These are phyloP conservation scores for Misgurnus anguillicaudatus DNA, from an alignment of 2,113 vertebrate species.

Conservation along the genomic window DNA sequence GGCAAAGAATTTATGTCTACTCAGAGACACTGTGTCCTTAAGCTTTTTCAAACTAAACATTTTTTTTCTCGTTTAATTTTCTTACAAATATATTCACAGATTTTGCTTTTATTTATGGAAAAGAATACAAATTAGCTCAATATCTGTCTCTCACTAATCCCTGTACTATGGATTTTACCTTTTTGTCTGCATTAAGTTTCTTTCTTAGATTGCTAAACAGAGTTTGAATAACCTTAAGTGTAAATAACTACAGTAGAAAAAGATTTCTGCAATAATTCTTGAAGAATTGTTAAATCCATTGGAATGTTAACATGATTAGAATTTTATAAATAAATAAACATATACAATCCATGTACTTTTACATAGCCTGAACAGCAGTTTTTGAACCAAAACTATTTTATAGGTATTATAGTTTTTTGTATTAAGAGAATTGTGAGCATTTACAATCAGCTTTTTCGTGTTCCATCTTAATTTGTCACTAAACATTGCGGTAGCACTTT, in stretches of 20 bases:
- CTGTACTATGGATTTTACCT: neutral
- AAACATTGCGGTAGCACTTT: no score
- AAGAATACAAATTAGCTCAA: conserved; percentile 11
- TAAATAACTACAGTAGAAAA: neutral
- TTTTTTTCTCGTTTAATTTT: neutral
- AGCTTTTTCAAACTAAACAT: conserved; percentile 5
- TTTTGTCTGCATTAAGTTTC: neutral
- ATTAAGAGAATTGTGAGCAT: no score
- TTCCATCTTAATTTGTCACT: no score
- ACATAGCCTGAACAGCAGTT: no score
- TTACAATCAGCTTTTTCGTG: no score
- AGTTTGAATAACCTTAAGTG: no score
- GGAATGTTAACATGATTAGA: neutral
- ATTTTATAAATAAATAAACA: no score
- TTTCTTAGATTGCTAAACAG: neutral
- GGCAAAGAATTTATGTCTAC: conserved; percentile 63
- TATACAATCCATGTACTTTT: no score
- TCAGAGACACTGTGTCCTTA: conserved; percentile 51
- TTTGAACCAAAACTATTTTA: no score
- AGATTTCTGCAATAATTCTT: neutral
- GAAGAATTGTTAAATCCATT: neutral
- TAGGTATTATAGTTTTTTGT: no score
- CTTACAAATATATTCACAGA: neutral
- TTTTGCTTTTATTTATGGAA: neutral
- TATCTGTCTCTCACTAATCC: neutral